Evolutionary conservation across 2,113 vertebrate species (phyloP).

Genomic region (Pterocles burchelli): DNA sequence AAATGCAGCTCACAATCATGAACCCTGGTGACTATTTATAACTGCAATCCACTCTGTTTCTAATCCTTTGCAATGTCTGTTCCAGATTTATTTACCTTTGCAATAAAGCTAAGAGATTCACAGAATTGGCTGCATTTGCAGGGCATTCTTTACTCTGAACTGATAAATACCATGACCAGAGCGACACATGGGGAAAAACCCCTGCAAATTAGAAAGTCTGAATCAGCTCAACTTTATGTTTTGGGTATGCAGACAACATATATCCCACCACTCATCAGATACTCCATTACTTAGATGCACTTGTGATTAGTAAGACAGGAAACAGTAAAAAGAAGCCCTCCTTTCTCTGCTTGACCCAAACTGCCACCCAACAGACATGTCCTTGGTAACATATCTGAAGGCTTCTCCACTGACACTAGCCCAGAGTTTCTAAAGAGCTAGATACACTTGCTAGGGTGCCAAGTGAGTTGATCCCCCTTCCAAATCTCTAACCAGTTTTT

Average conservation of each 20-base stretch:
- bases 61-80: background rate
- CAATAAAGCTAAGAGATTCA: background rate
- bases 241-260: background rate
- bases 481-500: background rate
- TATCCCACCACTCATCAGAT: background rate
- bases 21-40: background rate
- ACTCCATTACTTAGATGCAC: background rate
- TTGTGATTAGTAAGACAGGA: background rate
- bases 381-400: background rate
- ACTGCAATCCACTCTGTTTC: background rate
- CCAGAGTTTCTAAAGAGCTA: background rate
- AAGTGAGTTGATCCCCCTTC: background rate
- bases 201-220: background rate
- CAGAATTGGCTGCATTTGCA: background rate
- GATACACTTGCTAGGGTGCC: background rate
- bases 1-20: background rate
- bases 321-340: background rate
- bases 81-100: background rate
- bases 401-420: background rate
- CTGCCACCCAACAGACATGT: background rate
- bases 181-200: accelerated
- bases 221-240: background rate
- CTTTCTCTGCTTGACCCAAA: background rate
- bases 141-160: background rate
- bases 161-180: background rate